Percentiles rank a stretch among this genome's conserved stretches.
These are phyloP conservation scores for Ecliptopera silaceata DNA, from an alignment of 2,888 invertebrate species.

Conservation along the genomic window DNA sequence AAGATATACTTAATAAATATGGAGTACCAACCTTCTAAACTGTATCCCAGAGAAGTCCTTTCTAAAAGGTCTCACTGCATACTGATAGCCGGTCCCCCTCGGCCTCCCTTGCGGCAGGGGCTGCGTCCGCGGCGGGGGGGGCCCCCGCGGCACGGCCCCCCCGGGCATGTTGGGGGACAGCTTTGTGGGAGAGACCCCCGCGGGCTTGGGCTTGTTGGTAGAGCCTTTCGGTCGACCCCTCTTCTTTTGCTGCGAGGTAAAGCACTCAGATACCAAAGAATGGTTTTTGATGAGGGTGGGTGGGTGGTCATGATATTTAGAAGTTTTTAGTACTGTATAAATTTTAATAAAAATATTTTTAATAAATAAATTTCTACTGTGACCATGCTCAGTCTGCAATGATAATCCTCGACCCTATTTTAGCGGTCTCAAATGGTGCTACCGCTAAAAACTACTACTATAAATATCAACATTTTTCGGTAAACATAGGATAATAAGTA, in stretches of 20 bases:
- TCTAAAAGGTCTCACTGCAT: slow-evolving; percentile 72
- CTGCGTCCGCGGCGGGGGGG: slow-evolving; percentile 39
- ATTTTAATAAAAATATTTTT: no score
- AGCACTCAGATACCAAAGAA: slow-evolving; percentile 31
- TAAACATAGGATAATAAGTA: no score
- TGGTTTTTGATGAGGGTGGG: slow-evolving; percentile 7
- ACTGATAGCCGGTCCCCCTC: slow-evolving; percentile 69
- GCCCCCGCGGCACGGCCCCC: slow-evolving; percentile 40
- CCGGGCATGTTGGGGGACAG: slow-evolving; percentile 34
- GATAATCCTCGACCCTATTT: no score
- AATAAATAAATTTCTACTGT: not conserved
- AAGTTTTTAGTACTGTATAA: no score
- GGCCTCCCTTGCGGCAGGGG: slow-evolving; percentile 54
- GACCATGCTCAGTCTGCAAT: no score
- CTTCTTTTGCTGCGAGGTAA: slow-evolving; percentile 66
- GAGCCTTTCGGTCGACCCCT: slow-evolving; percentile 79
- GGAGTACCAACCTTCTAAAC: slow-evolving; percentile 69
- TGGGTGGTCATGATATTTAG: not conserved
- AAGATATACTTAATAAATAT: no score
- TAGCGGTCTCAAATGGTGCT: no score
- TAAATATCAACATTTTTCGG: no score
- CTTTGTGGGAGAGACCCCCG: slow-evolving; percentile 40
- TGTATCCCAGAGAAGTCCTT: slow-evolving; percentile 81
- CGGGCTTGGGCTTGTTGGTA: slow-evolving; percentile 74
- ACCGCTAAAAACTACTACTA: no score